A percentile compares a stretch with the other conserved stretches of the same genome.
These are phyloP conservation scores for Eupeodes luniger DNA, from an alignment of 2,888 invertebrate genomes.

Conservation along the genomic window DNA sequence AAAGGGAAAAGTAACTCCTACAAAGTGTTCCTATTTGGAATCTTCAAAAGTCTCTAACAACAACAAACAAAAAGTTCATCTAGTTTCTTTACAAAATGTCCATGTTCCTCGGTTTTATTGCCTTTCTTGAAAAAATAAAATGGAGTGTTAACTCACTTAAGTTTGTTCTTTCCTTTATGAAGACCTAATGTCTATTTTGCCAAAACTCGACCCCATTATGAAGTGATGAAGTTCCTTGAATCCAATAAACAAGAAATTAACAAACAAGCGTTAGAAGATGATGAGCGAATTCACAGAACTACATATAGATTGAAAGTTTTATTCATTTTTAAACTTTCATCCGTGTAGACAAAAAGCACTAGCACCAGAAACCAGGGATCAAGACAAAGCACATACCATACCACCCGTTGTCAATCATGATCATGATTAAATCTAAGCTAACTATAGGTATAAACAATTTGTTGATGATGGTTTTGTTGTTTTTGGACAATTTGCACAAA, in stretches of 20 bases:
- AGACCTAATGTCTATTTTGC: slow-evolving; percentile 14
- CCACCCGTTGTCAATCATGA: neutral
- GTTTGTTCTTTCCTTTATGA: neutral
- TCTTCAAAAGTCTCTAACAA: neutral
- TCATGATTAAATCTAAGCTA: slow-evolving; percentile 7
- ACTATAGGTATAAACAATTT: neutral
- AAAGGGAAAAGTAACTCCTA: neutral
- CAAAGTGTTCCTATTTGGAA: neutral
- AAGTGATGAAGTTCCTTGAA: neutral
- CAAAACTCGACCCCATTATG: slow-evolving; percentile 11
- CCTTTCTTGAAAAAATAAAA: slow-evolving; percentile 5
- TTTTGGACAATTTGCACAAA: slow-evolving; percentile 20
- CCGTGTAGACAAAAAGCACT: no score
- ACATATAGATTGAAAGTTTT: slow-evolving; percentile 10
- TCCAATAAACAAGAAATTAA: slow-evolving; percentile 5
- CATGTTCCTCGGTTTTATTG: neutral
- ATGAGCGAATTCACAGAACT: neutral
- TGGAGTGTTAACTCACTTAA: slow-evolving; percentile 15
- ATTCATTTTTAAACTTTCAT: slow-evolving; percentile 8
- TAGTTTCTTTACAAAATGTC: neutral
- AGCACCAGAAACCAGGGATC: no score
- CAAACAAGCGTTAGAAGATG: slow-evolving; percentile 12
- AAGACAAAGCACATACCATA: no score
- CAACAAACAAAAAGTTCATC: neutral
- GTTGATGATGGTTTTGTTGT: neutral